Base-by-base conservation (phyloP, 2,888 invertebrate genomes). In the Lottia gigantea region DNA sequence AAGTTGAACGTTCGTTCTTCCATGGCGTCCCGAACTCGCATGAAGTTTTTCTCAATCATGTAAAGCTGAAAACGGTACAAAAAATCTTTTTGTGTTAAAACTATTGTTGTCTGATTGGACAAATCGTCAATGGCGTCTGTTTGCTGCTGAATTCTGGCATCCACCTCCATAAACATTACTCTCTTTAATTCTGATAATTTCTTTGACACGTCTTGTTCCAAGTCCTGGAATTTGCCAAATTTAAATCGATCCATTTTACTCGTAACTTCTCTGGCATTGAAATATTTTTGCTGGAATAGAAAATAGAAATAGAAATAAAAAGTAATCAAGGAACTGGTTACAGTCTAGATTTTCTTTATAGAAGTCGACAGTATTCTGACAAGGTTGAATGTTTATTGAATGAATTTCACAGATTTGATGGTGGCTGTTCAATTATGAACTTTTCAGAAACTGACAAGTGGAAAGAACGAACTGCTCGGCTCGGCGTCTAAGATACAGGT, bases 1-100 rank as follows among this genome's bases (percentile, higher is more conserved):
- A 77, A 77, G 7, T 72, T 68, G 31, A 83, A 71, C 12, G 80
- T 81, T 64, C 82, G 71, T 67, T 83, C 84, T 55, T 84, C 83
- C 84, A 83, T 83, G 0, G 83, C 83, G 31, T 83, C 80, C 2
- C 83, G 71, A 2, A 72, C 80, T 26, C 82, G 67, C 25, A 83
- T 71, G 69, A 84, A 84, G 67, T 84, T 84, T 63, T 80, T 78
- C 62, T 76, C 71, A 0, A 82, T 64, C 15, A 77, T 73, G 66
- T 80, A 83, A 31, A 72, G 74, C 72, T 84, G 84, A 70, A 77
- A 83, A 12, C 75, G 68, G 19, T 79, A 76, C 23, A 83, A 69
- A 16, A 76, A 70, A 1, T 74, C 72, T 70, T 82, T 83, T n/a
- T 46, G 70, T 12, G 63, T 45, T 69, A 76, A 81, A 0, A 70